phyloP scores from a whole-genome alignment of 2,113 vertebrate genomes.

The Microtus richardsoni region DNA sequence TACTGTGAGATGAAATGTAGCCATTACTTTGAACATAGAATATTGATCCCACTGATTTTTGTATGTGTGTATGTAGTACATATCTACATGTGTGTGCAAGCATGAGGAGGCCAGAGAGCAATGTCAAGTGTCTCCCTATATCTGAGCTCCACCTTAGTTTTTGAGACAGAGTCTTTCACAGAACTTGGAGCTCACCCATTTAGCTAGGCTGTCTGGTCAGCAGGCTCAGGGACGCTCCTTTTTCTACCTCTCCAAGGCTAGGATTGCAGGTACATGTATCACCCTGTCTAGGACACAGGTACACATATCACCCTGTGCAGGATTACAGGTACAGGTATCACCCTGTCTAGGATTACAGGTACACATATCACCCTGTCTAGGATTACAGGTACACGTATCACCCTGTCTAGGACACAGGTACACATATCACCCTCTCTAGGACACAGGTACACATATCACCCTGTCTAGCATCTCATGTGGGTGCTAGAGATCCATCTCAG shows the following conservation, averaged over 20 bases:
- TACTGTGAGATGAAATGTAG: background rate
- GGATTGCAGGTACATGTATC: too few relatives aligned
- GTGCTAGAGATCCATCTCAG: background rate
- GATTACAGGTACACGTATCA: too few relatives aligned
- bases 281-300: too few relatives aligned
- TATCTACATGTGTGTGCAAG: background rate
- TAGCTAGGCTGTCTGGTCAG: background rate
- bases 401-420: too few relatives aligned
- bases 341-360: too few relatives aligned
- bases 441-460: too few relatives aligned
- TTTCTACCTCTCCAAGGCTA: background rate
- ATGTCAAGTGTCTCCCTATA: background rate
- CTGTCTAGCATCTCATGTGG: background rate
- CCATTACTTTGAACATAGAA: background rate
- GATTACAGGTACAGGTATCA: background rate
- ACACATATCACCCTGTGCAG: too few relatives aligned
- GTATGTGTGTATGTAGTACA: background rate
- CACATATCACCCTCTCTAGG: too few relatives aligned
- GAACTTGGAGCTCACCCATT: background rate
- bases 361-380: too few relatives aligned
- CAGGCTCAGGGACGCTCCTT: background rate
- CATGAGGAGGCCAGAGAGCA: background rate
- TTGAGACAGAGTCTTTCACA: background rate
- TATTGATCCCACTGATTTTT: background rate
- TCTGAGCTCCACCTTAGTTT: background rate